Evolutionary conservation across 2,113 vertebrate genomes (phyloP), one percentile per base, ranked within the genome.

Genomic region (Ictalurus furcatus): DNA sequence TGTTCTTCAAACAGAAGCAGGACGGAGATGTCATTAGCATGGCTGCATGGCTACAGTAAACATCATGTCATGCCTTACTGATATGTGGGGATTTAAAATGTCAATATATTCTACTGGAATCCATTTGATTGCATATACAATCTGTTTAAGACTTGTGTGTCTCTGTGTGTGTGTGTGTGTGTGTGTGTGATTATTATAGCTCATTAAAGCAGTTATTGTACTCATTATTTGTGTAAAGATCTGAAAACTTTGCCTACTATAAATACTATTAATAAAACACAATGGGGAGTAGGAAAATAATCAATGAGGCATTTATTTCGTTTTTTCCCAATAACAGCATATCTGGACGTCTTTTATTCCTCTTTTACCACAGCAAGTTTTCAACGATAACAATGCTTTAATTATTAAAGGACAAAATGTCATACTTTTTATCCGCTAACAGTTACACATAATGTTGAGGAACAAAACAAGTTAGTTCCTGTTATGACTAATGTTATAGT

Each of bases 101-200:
- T 88, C 90, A 91, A 86, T 90, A 91, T 71, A 88, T 90, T 90
- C 89, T n/a, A 85, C n/a, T 74, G 28, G 52, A 71, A 52, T 59
- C 14, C 74, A 88, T 85, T 81, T 80, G 48, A 80, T 80, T 85
- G 40, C 52, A 88, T 40, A 34, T 59, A 54, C 86, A 83, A 67
- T 84, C 34, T 80, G 48, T 23, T 37, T 65, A 69, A 34, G 84
- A 48, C 87, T 52, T 88, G 85, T 78, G 14, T 48, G 44, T 48
- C 4, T 52, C 9, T 52, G 48, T 52, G 48, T 52, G 48, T 82
- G n/a, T 56, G 85, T 76, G 54, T 56, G 71, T 86, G 85, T 74
- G 52, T 73, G 65, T 73, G 34, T 40, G 76, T 79, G 28, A 16
- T 7, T 63, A 84, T 63, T 63, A 40, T 34, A 63, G 34, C 58